Base-by-base conservation (phyloP, 2,797 vertebrate genomes). In the Trachops cirrhosus region DNA sequence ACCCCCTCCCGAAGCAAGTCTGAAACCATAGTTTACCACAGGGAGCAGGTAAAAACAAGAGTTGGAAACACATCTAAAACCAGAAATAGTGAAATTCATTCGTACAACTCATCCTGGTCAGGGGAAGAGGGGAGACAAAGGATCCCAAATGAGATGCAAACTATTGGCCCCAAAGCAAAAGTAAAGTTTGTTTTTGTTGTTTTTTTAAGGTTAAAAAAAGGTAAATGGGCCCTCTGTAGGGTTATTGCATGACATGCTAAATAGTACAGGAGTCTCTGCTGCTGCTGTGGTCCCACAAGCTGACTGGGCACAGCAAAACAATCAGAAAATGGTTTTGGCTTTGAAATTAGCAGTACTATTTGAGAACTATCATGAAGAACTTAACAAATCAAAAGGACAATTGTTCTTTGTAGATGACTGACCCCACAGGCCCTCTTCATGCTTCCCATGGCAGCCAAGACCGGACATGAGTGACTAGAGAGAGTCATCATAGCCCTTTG, bases 321-420 rank as follows among this genome's bases (percentile, higher is more conserved):
- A 93, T 59, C 39, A 87, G 82, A 89, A 93, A 86, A 74, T 54
- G 67, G 46, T 78, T 86, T 44, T 32, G 71, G 59, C 64, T 86
- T n/a, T 90, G 78, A 19, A 94, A 88, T 67, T 68, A 77, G 41
- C n/a, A 67, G 50, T 52, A 62, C 71, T 71, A 79, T 59, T 59
- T 59, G 57, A 46, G 74, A 94, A 71, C 24, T n/a, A 57, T 57
- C 32, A 77, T 2, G 22, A 78, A 73, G 84, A 89, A 86, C 67
- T 91, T 44, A 91, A 52, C 39, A 34, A 79, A 74, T 70, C 67
- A 79, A 78, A 97, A 96, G n/a, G 70, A 26, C 64, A 84, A 82
- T 29, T 75, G 70, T 88, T 96, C 29, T 85, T 32, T 83, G 57
- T 9, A 78, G 16, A 46, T 68, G 37, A 74, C n/a, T 78, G 86